phyloP scores from a whole-genome alignment of 2,888 invertebrate genomes.

The Elegia similella region DNA sequence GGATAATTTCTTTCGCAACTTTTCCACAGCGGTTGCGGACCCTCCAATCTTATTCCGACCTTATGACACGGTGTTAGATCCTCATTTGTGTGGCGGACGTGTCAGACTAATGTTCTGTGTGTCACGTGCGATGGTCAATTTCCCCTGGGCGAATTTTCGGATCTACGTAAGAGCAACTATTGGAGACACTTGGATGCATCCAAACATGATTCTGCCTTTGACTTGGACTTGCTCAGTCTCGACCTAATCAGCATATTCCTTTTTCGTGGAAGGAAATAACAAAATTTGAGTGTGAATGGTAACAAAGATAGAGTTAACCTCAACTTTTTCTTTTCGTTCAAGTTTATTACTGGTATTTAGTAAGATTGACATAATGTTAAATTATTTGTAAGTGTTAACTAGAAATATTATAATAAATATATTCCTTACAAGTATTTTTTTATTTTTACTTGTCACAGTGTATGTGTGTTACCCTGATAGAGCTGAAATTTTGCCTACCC shows the following conservation, averaged over 20 bases:
- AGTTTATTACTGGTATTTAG: too few species aligned
- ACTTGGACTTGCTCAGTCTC: conserved; percentile 2
- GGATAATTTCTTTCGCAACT: neutral
- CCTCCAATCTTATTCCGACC: conserved; percentile 27
- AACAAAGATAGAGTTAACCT: neutral
- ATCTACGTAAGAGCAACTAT: conserved; percentile 19
- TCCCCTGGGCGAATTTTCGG: conserved; percentile 39
- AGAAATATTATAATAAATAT: too few species aligned
- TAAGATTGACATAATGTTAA: too few species aligned
- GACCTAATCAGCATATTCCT: conserved; percentile 12
- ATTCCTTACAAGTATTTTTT: too few species aligned
- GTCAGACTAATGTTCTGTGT: conserved; percentile 23
- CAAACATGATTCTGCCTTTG: conserved; percentile 10
- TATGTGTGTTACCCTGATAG: too few species aligned
- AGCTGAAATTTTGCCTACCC: too few species aligned
- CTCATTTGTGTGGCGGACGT: conserved; percentile 20
- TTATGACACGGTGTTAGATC: conserved; percentile 28
- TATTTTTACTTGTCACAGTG: too few species aligned
- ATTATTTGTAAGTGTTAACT: too few species aligned
- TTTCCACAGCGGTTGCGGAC: neutral
- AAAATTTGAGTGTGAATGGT: neutral
- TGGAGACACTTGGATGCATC: conserved; percentile 25
- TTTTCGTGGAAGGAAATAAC: neutral
- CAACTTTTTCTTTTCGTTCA: too few species aligned
- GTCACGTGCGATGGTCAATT: conserved; percentile 59